phyloP scores from a whole-genome alignment of 23 tunicate genomes.

The Ciona savignyi region DNA sequence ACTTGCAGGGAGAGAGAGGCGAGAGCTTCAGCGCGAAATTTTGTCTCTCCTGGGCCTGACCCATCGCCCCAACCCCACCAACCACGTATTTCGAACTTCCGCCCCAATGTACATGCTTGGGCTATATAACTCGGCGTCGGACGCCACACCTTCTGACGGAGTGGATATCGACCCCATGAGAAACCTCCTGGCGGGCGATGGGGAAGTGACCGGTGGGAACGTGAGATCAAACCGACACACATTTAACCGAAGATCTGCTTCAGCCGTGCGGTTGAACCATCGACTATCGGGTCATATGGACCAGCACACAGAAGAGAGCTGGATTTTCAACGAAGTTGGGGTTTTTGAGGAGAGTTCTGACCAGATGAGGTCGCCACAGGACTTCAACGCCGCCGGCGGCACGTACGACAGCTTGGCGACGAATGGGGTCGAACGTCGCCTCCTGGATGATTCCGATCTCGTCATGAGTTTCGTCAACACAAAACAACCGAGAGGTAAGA shows the following conservation, averaged over 20 bases:
- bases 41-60: conserved; percentile 58
- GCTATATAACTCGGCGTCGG: conserved; percentile 19
- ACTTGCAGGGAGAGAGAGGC: conserved; percentile 46
- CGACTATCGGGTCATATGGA: conserved; percentile 5
- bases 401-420: conserved; percentile 11
- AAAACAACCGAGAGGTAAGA: conserved; percentile 37
- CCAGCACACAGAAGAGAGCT: conserved; percentile 42
- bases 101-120: conserved; percentile 89
- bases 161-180: neutral
- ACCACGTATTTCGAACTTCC: conserved; percentile 21
- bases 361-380: neutral
- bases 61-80: conserved; percentile 64
- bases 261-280: neutral
- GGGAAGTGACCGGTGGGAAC: neutral
- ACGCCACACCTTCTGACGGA: neutral
- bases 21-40: conserved; percentile 61
- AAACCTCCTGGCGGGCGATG: neutral
- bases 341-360: conserved; percentile 14
- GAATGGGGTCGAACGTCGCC: conserved; percentile 19
- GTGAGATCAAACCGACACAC: neutral
- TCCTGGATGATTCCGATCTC: conserved; percentile 63
- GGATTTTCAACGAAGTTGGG: conserved; percentile 70
- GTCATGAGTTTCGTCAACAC: conserved; percentile 72
- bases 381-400: neutral
- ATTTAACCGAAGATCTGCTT: neutral